Evolutionary conservation across 2,888 invertebrate genomes (phyloP).

Genomic region (Nomada fabriciana): DNA sequence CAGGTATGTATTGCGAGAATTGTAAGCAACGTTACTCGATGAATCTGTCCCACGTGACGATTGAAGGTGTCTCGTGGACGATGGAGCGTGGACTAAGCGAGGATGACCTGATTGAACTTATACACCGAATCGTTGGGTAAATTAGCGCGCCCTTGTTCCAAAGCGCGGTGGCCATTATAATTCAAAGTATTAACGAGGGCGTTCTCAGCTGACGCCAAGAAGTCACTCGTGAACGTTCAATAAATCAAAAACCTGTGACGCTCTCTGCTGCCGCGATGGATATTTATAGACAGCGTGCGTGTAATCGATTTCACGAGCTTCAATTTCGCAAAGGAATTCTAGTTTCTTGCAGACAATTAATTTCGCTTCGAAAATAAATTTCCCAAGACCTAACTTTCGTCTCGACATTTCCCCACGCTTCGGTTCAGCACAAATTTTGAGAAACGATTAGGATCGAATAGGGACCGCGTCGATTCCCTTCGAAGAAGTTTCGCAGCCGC

Average conservation of each 20-base stretch:
- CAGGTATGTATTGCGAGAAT: background rate
- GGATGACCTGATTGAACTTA: slow-evolving; percentile 16
- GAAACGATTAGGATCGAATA: background rate
- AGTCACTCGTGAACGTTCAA: background rate
- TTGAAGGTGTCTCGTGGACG: background rate
- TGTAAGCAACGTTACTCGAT: no score
- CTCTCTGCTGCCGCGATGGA: background rate
- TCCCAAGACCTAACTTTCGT: no score
- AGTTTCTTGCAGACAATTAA: no score
- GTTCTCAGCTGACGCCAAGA: background rate
- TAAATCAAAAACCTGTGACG: slow-evolving; percentile 10
- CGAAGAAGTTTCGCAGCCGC: slow-evolving; percentile 15
- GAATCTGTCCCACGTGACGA: no score
- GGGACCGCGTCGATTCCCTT: background rate
- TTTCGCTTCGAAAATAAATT: no score
- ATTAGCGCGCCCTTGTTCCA: slow-evolving; percentile 1
- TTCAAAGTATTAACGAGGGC: slow-evolving; percentile 9
- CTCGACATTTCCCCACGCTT: no score
- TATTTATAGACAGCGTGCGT: slow-evolving; percentile 1
- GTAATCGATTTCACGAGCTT: background rate
- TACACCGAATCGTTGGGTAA: slow-evolving; percentile 3
- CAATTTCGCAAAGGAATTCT: no score
- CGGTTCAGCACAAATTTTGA: no score
- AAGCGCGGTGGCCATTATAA: background rate
- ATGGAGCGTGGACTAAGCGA: background rate